Evolutionary conservation across 2,113 vertebrate genomes (phyloP), one percentile per base, ranked within the genome.

Genomic region (Casuarius casuarius): DNA sequence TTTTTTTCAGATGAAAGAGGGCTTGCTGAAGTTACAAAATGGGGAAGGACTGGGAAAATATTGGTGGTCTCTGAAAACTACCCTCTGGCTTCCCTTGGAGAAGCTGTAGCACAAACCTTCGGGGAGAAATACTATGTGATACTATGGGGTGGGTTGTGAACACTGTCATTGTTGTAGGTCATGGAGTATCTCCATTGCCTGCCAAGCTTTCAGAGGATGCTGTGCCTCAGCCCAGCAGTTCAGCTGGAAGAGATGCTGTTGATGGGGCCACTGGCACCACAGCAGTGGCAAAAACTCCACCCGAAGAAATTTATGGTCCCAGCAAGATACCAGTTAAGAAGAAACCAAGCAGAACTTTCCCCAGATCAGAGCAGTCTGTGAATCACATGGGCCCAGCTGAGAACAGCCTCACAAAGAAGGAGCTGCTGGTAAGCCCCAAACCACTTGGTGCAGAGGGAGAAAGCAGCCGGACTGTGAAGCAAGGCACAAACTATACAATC

Each of bases 291-390:
- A 81, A 87, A 94, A 48, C 49, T 90, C 35, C 91, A 44, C 63
- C 54, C 0, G 83, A 92, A 83, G 95, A 97, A 74, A 62, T 21
- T 61, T 86, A 13, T 1, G 1, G 44, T 78, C 58, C 74, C 85
- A 98, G 98, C 88, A 97, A 87, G 80, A 97, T 98, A 89, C 98
- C 97, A 31, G 70, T 98, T 51, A 98, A 93, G 84, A 97, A 80
- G 65, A 97, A 78, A 82, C 18, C 96, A 33, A 96, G 90, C 92
- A 97, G 87, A 90, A 72, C 72, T 38, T 51, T 78, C 12, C 40
- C n/a, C 25, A 75, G 48, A 4, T 40, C 67, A 0, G 95, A 95
- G 67, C 88, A 88, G 35, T 59, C 8, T 28, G 42, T 67, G 85
- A 66, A 46, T 65, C 61, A 29, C 0, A 0, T 22, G 33, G 89